Base-by-base conservation (phyloP, 2,797 vertebrate genomes). In the Siniperca obscura region DNA sequence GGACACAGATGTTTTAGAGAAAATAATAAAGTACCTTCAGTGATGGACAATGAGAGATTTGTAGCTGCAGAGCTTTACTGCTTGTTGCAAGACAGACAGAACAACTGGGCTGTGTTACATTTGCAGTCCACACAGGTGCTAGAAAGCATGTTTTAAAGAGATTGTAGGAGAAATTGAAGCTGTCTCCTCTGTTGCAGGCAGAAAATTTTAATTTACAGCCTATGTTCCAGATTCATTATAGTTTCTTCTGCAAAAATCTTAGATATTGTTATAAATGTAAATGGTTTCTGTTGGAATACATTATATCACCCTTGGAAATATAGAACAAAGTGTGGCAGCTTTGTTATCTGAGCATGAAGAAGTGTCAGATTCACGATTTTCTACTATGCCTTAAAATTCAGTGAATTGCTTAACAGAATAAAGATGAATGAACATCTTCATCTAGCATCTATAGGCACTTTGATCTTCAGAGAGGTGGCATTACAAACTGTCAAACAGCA, bases 401-500 rank as follows among this genome's bases (percentile, higher is more conserved):
- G 68, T 34, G 64, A 66, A 10, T 59, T 65, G 73, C 62, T 66
- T 56, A 72, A 84, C 44, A 72, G 75, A 86, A 84, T 83, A 62
- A 67, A 84, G 53, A 86, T 71, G 74, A 90, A 83, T 82, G 80
- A 74, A 85, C 42, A 66, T 91, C 40, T 85, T 81, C 55, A 76
- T 87, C 61, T 34, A 68, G 21, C 61, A 83, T 84, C 70, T 40
- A 38, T 36, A 8, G 61, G 53, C 48, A 52, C 78, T 87, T 91
- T 91, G 89, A 91, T 91, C 84, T 86, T 66, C 44, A 59, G 78
- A 78, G 82, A 84, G 76, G 80, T 78, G 82, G 53, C 74, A 59
- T 87, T 76, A 64, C 68, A 84, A 67, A 82, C 79, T 82, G 86
- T 82, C 81, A 80, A 42, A 40, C 56, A 70, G 87, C 86, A 88